These are phyloP conservation scores for Squalus acanthias DNA, from an alignment of 2,797 vertebrate species.

Conservation along the genomic window DNA sequence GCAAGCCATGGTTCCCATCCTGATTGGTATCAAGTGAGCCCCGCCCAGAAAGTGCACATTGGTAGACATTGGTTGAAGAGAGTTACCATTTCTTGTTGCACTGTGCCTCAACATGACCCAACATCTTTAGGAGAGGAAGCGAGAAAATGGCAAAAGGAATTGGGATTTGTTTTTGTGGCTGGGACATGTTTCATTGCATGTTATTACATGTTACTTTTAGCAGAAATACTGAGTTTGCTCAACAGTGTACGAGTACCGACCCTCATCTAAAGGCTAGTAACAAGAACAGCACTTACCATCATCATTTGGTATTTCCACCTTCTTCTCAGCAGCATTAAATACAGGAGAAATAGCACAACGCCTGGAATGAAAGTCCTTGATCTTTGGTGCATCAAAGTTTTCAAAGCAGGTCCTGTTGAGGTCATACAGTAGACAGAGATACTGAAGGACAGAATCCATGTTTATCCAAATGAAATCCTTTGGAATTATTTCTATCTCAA, in stretches of 20 bases:
- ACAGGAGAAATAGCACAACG: not conserved
- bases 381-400: not conserved
- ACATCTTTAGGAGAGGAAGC: not conserved
- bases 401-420: not conserved
- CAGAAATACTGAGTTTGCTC: not conserved
- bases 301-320: not conserved
- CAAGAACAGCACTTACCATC: not conserved
- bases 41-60: not conserved
- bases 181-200: not conserved
- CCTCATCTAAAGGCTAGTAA: not conserved
- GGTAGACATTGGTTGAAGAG: not conserved
- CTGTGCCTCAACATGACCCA: not conserved
- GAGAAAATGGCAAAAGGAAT: not conserved
- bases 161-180: not conserved
- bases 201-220: not conserved
- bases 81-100: not conserved
- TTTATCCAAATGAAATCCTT: not conserved
- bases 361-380: not conserved
- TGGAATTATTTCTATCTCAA: not conserved
- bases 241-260: not conserved
- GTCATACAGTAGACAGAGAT: not conserved
- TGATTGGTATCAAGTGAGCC: not conserved
- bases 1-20: not conserved
- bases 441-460: not conserved
- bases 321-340: not conserved